Conservation (phyloP, 1,140 invertebrate species). For the Zeugodacus cucurbitae region DNA sequence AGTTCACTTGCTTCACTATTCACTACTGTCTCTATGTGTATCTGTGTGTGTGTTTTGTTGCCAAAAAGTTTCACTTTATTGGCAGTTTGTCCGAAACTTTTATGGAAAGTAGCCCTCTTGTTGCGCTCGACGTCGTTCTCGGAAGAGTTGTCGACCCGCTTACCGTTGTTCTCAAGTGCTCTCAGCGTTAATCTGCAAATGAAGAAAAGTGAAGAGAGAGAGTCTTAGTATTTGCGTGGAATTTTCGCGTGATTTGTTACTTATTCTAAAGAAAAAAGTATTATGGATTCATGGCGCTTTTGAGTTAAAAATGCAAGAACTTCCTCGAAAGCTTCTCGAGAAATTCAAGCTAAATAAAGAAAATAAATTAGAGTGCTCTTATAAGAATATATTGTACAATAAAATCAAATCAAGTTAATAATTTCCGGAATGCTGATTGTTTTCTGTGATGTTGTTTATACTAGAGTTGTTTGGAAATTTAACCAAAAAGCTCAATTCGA, state of each 20-base stretch:
- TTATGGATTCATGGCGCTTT: not conserved
- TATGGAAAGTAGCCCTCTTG: not conserved
- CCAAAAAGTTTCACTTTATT: not conserved
- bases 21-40: not conserved
- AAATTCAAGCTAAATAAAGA: not conserved
- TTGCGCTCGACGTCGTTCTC: not conserved
- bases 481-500: no score
- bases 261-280: not conserved
- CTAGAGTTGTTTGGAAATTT: no score
- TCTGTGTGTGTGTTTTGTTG: not conserved
- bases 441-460: no score
- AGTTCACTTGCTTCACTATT: not conserved
- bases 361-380: no score
- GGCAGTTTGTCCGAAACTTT: slow-evolving; percentile 15
- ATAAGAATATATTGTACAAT: no score
- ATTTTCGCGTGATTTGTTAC: not conserved
- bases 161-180: not conserved
- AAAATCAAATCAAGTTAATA: no score
- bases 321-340: not conserved
- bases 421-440: no score
- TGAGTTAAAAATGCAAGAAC: not conserved
- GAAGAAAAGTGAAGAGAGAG: not conserved
- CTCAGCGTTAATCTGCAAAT: slow-evolving; percentile 4
- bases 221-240: not conserved
- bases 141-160: not conserved